Base-by-base conservation (phyloP, 1,140 invertebrate genomes). In the Diploscapter pachys region DNA sequence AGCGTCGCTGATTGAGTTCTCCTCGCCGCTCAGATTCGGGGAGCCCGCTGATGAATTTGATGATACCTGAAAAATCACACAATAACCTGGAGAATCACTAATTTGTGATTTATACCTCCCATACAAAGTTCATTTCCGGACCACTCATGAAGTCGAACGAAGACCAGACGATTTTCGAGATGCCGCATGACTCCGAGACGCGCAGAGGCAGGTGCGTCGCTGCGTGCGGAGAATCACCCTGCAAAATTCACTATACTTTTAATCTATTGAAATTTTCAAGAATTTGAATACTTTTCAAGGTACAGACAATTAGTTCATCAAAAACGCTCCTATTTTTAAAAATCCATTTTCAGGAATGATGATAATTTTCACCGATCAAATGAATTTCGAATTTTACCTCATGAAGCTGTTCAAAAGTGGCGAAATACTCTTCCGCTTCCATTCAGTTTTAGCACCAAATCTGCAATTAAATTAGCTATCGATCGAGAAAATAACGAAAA, bases 81-180 rank as follows among this genome's bases (percentile, higher is more conserved):
- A 31, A 31, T 31, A 31, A 31, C 31, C 31, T 31, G 31, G 31
- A 59, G 31, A 59, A 59, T 11, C 31, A 31, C 56, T 51, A 13
- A 50, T 68, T 75, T 3, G 67, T 69, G 56, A 63, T 59, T 5
- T 49, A 55, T n/a, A 76, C 75, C 63, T 78, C 77, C 77, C 77
- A 78, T 49, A 78, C 77, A 54, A 78, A 78, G 52, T 68, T 64
- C n/a, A 78, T 59, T 51, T 78, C 77, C 9, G 77, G 77, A 2
- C 77, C 77, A 53, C 69, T 72, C 77, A 78, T 78, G 53, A 72
- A 78, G 62, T 78, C 77, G 52, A 78, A 78, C 13, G 78, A 72
- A 8, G 77, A 78, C 77, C 77, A 78, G 57, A 78, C 71, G 8
- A 78, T 78, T 31, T 78, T 77, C 50, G 55, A 72, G 13, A 76